A percentile compares a stretch with the other conserved stretches of the same genome.
Conservation (phyloP, 2,113 vertebrate genomes). For the Mellivora capensis region DNA sequence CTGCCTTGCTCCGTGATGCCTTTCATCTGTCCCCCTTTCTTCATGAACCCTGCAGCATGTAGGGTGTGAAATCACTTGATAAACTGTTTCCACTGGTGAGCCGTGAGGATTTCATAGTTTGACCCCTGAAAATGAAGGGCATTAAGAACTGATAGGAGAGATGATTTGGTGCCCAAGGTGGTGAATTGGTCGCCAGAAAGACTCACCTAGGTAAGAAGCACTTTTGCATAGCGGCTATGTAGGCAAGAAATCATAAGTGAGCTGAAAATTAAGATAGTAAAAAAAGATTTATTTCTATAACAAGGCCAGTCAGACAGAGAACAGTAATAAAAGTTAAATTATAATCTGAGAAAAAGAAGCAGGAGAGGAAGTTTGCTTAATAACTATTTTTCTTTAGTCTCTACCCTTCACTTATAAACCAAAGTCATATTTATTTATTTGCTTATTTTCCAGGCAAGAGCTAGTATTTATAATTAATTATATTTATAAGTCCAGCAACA, state of each 20-base stretch:
- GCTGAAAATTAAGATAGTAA: neutral
- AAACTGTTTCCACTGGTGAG: neutral
- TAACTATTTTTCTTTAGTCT: neutral
- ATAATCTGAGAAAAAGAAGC: neutral
- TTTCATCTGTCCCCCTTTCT: neutral
- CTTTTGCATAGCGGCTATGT: neutral
- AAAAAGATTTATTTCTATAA: neutral
- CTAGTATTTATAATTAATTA: neutral
- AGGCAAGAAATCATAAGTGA: neutral
- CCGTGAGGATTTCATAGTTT: constrained; percentile 41
- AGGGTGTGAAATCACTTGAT: neutral
- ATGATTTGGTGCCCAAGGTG: constrained; percentile 4
- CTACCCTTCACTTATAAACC: neutral
- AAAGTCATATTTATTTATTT: neutral
- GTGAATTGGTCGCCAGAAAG: neutral
- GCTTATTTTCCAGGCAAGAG: neutral
- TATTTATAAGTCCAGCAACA: neutral
- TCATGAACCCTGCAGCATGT: neutral
- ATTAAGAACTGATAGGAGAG: neutral
- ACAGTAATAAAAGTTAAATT: neutral
- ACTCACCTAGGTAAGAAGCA: neutral
- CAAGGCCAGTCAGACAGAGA: neutral
- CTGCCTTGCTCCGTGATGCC: neutral
- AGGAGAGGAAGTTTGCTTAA: neutral
- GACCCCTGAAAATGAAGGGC: neutral